phyloP scores from a whole-genome alignment of 1,140 invertebrate species.

The Subanguina moxae region DNA sequence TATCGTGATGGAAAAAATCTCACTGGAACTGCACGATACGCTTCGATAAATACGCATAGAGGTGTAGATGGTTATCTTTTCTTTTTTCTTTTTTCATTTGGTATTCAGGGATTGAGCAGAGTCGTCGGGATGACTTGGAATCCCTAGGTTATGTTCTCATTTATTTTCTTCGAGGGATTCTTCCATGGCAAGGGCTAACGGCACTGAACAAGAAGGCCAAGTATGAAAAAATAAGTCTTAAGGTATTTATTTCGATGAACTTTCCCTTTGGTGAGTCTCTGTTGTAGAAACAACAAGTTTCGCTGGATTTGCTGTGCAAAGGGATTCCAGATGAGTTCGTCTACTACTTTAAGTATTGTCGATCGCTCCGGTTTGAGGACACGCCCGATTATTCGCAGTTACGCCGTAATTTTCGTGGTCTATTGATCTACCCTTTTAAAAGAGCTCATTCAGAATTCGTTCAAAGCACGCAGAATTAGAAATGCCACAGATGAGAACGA shows the following conservation, averaged over 20 bases:
- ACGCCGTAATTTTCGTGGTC: no score
- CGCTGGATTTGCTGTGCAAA: conserved; percentile 87
- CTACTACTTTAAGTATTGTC: conserved; percentile 92
- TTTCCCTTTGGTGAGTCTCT: background rate
- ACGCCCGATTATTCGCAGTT: conserved; percentile 93
- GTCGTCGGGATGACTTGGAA: conserved; percentile 36
- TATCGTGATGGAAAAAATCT: conserved; percentile 74
- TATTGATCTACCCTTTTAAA: no score
- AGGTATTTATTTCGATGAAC: conserved; percentile 59
- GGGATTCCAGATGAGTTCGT: conserved; percentile 91
- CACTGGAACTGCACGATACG: conserved; percentile 63
- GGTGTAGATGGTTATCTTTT: background rate
- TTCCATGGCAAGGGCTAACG: conserved; percentile 70
- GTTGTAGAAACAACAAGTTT: conserved; percentile 80
- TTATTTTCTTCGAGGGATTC: conserved; percentile 83
- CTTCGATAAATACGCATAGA: conserved; percentile 63
- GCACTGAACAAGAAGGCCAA: conserved; percentile 92
- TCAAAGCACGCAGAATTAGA: no score
- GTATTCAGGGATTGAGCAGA: conserved; percentile 34
- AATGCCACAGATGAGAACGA: no score
- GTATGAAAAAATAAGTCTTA: conserved; percentile 93
- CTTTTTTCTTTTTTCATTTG: background rate
- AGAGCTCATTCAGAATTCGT: no score
- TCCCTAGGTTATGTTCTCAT: conserved; percentile 76
- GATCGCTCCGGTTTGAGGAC: conserved; percentile 89